Evolutionary conservation across 2,797 vertebrate species (phyloP).

Genomic region (Acropternis orthonyx): DNA sequence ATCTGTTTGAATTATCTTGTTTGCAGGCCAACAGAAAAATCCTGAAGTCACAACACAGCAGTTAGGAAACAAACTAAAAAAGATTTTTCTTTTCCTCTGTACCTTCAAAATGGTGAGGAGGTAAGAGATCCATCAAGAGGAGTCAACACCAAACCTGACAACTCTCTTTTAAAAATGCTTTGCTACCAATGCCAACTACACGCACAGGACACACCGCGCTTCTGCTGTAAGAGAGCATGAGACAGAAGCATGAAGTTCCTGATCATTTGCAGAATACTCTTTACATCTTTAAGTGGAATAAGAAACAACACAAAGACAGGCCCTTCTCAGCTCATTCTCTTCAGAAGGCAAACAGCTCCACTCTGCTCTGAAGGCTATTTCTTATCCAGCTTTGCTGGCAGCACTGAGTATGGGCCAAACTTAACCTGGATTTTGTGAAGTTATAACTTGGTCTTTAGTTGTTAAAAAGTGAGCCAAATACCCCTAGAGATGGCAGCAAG

Average conservation of each 20-base stretch:
- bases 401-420: not conserved
- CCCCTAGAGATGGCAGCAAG: slow-evolving; percentile 18
- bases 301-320: not conserved
- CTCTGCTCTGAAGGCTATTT: not conserved
- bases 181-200: not conserved
- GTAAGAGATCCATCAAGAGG: fast-evolving
- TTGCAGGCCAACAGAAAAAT: not conserved
- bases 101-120: not conserved
- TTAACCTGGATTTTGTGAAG: not conserved
- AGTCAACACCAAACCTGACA: not conserved
- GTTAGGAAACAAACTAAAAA: not conserved
- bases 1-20: too few relatives aligned
- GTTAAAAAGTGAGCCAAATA: slow-evolving; percentile 16
- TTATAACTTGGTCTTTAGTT: not conserved
- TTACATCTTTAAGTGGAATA: not conserved
- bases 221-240: not conserved
- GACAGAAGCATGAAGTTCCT: not conserved
- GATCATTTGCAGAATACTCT: not conserved
- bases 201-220: not conserved
- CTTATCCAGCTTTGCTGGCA: not conserved
- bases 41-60: not conserved
- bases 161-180: not conserved
- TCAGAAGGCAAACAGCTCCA: not conserved
- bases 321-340: not conserved
- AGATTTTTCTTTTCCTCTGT: not conserved